phyloP scores from a whole-genome alignment of 2,113 vertebrate genomes.

The Zosterops pallidus region DNA sequence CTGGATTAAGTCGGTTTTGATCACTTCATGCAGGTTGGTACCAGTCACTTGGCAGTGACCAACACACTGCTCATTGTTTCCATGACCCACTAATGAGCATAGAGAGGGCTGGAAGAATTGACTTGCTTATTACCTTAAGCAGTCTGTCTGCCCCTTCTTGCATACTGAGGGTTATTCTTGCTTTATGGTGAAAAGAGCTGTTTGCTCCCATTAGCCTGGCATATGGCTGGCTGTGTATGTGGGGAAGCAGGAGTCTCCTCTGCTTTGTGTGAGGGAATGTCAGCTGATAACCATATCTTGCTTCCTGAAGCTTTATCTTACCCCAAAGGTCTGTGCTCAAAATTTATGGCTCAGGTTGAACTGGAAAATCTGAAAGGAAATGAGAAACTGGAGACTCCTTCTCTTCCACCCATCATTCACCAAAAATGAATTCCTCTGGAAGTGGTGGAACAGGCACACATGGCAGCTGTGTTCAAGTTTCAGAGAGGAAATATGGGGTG shows the following conservation, averaged over 20 bases:
- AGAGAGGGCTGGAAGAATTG: not conserved
- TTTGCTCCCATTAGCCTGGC: not conserved
- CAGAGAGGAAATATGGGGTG: not conserved
- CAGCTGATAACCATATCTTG: not conserved
- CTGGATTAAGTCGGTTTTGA: conserved; percentile 83
- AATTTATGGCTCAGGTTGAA: not conserved
- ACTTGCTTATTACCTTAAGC: not conserved
- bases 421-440: not conserved
- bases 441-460: not conserved
- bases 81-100: not conserved
- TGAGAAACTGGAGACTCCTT: not conserved
- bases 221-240: not conserved
- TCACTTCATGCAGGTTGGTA: conserved; percentile 83
- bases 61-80: accelerated
- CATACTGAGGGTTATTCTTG: not conserved
- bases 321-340: not conserved
- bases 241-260: not conserved
- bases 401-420: not conserved
- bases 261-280: not conserved
- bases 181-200: not conserved
- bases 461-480: not conserved
- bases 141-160: not conserved
- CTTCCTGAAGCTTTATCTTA: not conserved
- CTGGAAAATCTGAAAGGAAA: not conserved
- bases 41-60: not conserved